Base-by-base conservation (phyloP, 2,113 vertebrate genomes). In the Petaurus breviceps region DNA sequence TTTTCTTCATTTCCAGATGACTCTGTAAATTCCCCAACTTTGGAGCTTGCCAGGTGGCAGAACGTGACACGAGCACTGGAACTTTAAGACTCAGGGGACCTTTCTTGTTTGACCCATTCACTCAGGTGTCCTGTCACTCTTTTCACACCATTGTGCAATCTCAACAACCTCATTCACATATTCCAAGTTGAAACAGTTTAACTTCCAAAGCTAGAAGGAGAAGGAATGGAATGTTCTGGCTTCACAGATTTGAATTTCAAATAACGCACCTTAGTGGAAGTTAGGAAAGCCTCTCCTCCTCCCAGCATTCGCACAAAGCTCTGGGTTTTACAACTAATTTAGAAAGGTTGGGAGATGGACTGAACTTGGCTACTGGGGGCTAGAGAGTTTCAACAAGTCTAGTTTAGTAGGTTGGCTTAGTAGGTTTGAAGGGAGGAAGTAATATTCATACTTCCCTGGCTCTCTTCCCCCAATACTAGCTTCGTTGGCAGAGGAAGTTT, bases 161-260 rank as follows among this genome's bases (percentile, higher is more conserved):
- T 43, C 51, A 49, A 49, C 0, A 9, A 43, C 46, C 61, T 54
- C 89, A 54, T 94, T 95, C 96, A 50, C 94, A n/a, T 24, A 37
- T 57, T 54, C 8, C 28, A 43, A 91, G 14, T 92, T 61, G 91
- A 94, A 53, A 94, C 53, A 31, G 54, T 51, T 94, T 37, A 16
- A 94, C 49, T 93, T 92, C 89, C 25, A 46, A 8, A 26, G 55
- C 50, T 43, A 16, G 22, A 43, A 10, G 46, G 89, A 91, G 3
- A 22, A 90, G 93, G 95, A 96, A 96, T 94, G 95, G 96, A 97
- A 96, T 97, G 93, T 97, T 95, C 96, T 43, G 43, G 90, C 31
- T 23, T 51, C 19, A n/a, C 54, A 14, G 8, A 95, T 94, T 94
- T 84, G 57, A 96, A 97, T 97, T 97, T 95, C 95, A 96, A 95